Base-by-base conservation (phyloP, 2,888 invertebrate genomes). In the Machimus rusticus region DNA sequence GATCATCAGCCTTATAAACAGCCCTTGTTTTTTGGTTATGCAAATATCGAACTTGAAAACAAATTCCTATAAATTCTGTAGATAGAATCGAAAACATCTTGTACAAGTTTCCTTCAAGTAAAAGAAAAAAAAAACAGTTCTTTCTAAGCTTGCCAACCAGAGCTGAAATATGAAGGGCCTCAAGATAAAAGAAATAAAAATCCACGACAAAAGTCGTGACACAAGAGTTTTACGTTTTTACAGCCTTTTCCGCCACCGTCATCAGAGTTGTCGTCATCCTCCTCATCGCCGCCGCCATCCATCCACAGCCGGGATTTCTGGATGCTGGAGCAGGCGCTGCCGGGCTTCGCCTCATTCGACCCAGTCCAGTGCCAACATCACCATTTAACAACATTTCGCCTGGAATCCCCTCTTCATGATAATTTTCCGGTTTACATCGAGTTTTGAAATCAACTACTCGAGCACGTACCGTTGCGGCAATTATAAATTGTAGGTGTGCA, bases 391-490 rank as follows among this genome's bases (percentile, higher is more conserved):
- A 51, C 78, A 86, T 79, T 85, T 74, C 85, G 85, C 85, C 85
- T 85, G 85, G 85, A 74, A 85, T 86, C 78, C 76, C 86, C 86
- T 86, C 78, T 86, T 74, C 78, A 85, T 78, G 43, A 85, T 87
- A 86, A 89, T 89, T 89, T 88, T 89, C 88, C 89, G 88, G 88
- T 89, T 89, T 89, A 89, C 89, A 89, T 89, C 88, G 77, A 89
- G 88, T 89, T 89, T 87, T 86, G 86, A 88, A 89, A 89, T 88
- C 88, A 89, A 90, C 88, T 87, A 90, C 90, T 90, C 89, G 89
- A 89, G 89, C 90, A 90, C 90, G 90, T 90, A 89, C 89, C 86
- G 89, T 89, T 90, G 89, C 89, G 90, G 90, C 90, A 90, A 90
- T 90, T 90, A 90, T 89, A 89, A 89, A 88, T 89, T 89, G 89